Evolutionary conservation across 1,140 invertebrate species (phyloP).

Genomic region (Saccostrea cuccullata): DNA sequence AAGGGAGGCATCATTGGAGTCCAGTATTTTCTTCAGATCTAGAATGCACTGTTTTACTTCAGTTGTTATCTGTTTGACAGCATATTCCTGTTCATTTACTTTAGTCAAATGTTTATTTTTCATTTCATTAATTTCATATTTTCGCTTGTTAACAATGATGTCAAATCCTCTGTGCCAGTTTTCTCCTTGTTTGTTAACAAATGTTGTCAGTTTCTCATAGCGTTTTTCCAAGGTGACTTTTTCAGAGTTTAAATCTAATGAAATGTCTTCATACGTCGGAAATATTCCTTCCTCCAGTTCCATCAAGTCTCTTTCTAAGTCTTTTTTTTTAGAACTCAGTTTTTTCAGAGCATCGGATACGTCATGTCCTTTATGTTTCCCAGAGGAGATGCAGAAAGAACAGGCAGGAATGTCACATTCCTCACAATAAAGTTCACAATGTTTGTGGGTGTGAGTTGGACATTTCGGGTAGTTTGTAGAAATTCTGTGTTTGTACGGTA

Average conservation of each 20-base stretch:
- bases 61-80: background rate
- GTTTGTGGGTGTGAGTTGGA: too few species aligned
- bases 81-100: background rate
- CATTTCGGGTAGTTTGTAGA: background rate
- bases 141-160: background rate
- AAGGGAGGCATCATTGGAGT: background rate
- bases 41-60: background rate
- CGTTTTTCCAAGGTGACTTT: background rate
- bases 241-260: background rate
- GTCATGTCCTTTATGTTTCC: background rate
- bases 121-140: background rate
- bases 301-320: background rate
- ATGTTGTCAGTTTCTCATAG: background rate
- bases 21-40: background rate
- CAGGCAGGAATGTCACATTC: background rate
- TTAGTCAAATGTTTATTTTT: background rate
- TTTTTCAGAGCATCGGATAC: background rate
- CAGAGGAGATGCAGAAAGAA: background rate
- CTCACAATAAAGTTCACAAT: background rate
- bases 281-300: background rate
- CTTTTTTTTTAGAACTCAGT: background rate
- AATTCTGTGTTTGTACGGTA: too few species aligned
- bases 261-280: background rate
- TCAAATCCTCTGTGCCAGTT: background rate
- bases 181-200: background rate